A percentile compares a stretch with the other conserved stretches of the same genome.
phyloP scores from a whole-genome alignment of 2,888 invertebrate genomes.

The Hyalella azteca region DNA sequence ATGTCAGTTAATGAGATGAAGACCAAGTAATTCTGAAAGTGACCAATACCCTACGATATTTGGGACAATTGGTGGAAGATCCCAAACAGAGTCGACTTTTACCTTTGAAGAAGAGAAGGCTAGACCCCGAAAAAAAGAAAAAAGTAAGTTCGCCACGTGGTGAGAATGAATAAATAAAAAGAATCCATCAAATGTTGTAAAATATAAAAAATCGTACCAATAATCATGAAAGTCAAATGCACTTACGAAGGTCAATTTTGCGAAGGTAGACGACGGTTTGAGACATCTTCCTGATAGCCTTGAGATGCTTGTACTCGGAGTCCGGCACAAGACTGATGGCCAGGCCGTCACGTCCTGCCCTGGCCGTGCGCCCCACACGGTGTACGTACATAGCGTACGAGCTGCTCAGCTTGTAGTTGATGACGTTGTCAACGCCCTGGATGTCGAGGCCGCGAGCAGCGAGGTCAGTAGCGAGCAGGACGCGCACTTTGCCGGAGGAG shows the following conservation, averaged over 20 bases:
- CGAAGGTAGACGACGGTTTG: slow-evolving; percentile 19
- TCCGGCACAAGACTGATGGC: slow-evolving; percentile 96
- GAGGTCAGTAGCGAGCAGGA: slow-evolving; percentile 89
- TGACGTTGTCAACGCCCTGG: slow-evolving; percentile 73
- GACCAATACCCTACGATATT: too few relatives aligned
- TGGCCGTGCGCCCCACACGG: slow-evolving; percentile 91
- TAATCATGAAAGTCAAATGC: background rate
- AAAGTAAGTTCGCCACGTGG: background rate
- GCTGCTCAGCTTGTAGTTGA: slow-evolving; percentile 95
- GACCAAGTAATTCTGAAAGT: too few relatives aligned
- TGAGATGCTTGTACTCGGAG: slow-evolving; percentile 86
- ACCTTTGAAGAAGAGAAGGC: too few relatives aligned
- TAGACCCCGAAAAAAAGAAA: background rate
- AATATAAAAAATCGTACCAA: background rate
- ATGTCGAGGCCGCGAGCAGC: slow-evolving; percentile 95
- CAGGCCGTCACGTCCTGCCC: slow-evolving; percentile 87
- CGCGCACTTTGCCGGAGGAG: slow-evolving; percentile 75
- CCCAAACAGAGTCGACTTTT: too few relatives aligned
- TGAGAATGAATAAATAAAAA: background rate
- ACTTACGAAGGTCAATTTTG: background rate
- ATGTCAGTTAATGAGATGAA: too few relatives aligned
- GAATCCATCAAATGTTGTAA: too few relatives aligned
- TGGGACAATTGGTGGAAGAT: too few relatives aligned
- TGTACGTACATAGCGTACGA: slow-evolving; percentile 97
- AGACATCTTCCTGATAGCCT: slow-evolving; percentile 81